Conservation (phyloP, 2,113 vertebrate species). For the Stegastes partitus region DNA sequence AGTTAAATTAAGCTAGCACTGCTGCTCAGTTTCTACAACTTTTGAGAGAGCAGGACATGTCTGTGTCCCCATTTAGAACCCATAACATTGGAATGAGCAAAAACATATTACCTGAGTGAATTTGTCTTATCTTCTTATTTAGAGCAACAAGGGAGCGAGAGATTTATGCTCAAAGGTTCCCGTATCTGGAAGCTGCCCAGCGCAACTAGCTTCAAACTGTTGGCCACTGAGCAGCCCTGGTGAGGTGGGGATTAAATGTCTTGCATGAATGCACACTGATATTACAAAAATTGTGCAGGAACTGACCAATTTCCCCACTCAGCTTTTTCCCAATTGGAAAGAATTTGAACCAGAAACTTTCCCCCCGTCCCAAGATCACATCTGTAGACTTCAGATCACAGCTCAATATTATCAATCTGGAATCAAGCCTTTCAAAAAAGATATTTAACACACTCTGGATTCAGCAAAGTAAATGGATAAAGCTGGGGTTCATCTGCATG, state of each 20-base stretch:
- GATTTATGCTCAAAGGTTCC: constrained; percentile 30
- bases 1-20: background rate
- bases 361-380: background rate
- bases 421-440: constrained; percentile 13
- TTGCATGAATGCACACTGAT: constrained; percentile 65
- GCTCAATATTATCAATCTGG: constrained; percentile 21
- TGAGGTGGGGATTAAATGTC: constrained; percentile 66
- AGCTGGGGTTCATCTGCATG: background rate
- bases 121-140: constrained; percentile 36
- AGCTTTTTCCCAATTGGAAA: constrained; percentile 35
- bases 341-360: constrained; percentile 15
- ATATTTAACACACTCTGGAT: background rate
- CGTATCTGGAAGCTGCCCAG: constrained; percentile 32
- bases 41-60: background rate
- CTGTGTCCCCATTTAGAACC: background rate
- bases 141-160: constrained; percentile 23
- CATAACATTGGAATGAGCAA: constrained; percentile 1
- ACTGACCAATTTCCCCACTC: constrained; percentile 45
- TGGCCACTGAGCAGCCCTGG: constrained; percentile 42
- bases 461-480: constrained; percentile 3
- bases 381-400: constrained; percentile 19
- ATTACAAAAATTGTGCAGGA: constrained; percentile 44
- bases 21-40: background rate
- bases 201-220: constrained; percentile 29
- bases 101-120: constrained; percentile 8